Base-by-base conservation (phyloP, 2,113 vertebrate species). In the Phrynosoma platyrhinos region DNA sequence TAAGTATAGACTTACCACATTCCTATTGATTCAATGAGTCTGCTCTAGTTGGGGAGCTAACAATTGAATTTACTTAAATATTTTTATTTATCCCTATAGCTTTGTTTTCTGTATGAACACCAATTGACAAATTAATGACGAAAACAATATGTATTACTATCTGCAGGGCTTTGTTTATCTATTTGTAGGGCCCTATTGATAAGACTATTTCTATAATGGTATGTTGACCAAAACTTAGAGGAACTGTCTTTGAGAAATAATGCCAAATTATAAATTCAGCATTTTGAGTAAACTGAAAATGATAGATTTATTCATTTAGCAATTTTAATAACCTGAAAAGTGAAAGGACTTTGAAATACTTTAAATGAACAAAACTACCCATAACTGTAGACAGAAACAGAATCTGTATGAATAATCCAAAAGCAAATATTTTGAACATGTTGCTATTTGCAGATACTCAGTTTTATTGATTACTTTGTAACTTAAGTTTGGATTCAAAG, bases 91-190 rank as follows among this genome's bases (percentile, higher is more conserved):
- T 68, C 13, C 18, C 58, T 62, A 62, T 18, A 62, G 16, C 52
- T 58, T 79, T 52, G 16, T 21, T n/a, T n/a, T 30, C 30, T 79
- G 30, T 58, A 80, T 52, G 9, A 87, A 81, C 12, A 9, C 12
- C 21, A 72, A 74, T 62, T 42, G 36, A 75, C n/a, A n/a, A 84
- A 21, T 71, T 47, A 71, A 53, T n/a, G n/a, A 74, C 72, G 36
- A 53, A 72, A 72, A 71, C 14, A 64, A 42, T 47, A 64, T 40
- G 20, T 27, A 32, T 64, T 66, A 9, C 47, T 71, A 13, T 87
- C 32, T 87, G 66, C 47, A 71, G 53, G 64, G 4, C 52, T n/a
- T 80, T 84, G 68, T 58, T 80, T 79, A 87, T 40, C 72, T 25
- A 23, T 16, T 42, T 23, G 52, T 23, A 27, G 40, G 36, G 36